A percentile compares a stretch with the other conserved stretches of the same genome.
Evolutionary conservation across 2,113 vertebrate species (phyloP).

Genomic region (Motacilla alba): DNA sequence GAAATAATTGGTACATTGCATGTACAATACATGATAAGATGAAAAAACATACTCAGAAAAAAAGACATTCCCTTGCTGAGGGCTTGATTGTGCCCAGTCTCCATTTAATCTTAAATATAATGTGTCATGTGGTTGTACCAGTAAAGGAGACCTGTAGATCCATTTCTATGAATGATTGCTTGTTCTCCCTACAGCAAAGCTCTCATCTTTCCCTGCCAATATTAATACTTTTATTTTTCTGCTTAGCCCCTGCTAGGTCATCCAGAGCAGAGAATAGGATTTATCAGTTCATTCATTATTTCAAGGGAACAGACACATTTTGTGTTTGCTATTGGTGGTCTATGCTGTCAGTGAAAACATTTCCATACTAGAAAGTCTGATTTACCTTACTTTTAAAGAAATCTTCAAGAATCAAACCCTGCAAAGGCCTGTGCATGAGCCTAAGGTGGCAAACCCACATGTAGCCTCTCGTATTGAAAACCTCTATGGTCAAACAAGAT

Average conservation of each 20-base stretch:
- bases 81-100: not conserved
- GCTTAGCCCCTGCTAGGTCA: not conserved
- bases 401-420: not conserved
- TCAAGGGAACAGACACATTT: not conserved
- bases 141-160: not conserved
- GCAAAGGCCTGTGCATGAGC: not conserved
- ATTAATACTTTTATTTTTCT: not conserved
- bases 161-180: not conserved
- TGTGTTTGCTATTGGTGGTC: rapidly evolving
- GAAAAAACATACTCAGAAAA: not conserved
- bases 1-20: not conserved
- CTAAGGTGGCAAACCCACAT: not conserved
- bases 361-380: not conserved
- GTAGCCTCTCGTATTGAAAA: not conserved
- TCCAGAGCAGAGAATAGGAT: not conserved
- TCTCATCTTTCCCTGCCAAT: not conserved
- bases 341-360: not conserved
- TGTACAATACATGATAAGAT: not conserved
- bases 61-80: not conserved
- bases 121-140: not conserved
- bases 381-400: not conserved
- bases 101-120: not conserved
- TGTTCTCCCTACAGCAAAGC: not conserved
- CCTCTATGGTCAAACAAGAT: not conserved
- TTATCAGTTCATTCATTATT: not conserved